A percentile compares a stretch with the other conserved stretches of the same genome.
phyloP scores from a whole-genome alignment of 2,113 vertebrate genomes.

The Piaya cayana region DNA sequence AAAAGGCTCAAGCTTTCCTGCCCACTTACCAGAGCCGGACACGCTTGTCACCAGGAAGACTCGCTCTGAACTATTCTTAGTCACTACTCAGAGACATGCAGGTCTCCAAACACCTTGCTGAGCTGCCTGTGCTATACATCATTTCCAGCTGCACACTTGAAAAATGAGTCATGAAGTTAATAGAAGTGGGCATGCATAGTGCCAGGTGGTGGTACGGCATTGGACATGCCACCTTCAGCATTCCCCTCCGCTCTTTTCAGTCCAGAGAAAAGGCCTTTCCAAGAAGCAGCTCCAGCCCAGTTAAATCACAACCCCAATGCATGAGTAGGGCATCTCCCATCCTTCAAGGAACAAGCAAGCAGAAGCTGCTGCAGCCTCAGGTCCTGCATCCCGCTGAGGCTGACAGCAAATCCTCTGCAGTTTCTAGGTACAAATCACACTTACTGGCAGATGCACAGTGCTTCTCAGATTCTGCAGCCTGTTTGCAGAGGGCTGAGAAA shows the following conservation, averaged over 20 bases:
- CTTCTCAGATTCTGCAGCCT: neutral
- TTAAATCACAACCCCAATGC: neutral
- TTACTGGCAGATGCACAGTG: neutral
- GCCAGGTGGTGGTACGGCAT: neutral
- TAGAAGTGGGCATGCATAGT: rapidly evolving
- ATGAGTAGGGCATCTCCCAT: neutral
- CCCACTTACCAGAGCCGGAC: neutral
- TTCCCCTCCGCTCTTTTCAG: neutral
- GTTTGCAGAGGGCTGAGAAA: neutral
- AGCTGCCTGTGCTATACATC: neutral
- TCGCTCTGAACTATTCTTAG: neutral
- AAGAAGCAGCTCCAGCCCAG: neutral
- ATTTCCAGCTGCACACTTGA: neutral
- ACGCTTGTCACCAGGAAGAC: neutral
- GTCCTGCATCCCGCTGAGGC: neutral
- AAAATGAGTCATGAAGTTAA: neutral
- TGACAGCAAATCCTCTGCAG: neutral
- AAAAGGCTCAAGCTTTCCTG: neutral
- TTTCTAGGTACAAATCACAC: neutral
- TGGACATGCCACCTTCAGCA: neutral
- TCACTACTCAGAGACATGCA: neutral
- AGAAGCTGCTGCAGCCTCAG: neutral
- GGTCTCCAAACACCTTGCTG: neutral
- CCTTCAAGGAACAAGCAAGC: rapidly evolving
- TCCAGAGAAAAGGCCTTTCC: neutral